A percentile compares a stretch with the other conserved stretches of the same genome.
Evolutionary conservation across 92 coral and sea anemone species (phyloP).

Genomic region (Epizoanthus ramosus): DNA sequence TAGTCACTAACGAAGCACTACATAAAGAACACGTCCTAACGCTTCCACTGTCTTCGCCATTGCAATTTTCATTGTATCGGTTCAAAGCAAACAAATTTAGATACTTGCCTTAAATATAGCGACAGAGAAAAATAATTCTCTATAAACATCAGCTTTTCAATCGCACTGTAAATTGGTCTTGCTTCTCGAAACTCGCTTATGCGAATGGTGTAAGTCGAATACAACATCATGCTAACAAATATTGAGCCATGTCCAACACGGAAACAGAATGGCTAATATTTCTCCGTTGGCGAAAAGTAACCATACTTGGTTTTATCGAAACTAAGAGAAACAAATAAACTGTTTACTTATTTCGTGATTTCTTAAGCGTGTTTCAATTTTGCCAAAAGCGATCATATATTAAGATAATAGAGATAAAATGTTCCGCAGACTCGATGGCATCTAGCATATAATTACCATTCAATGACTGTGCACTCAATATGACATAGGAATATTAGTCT

Average conservation of each 20-base stretch:
- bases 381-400: constrained; percentile 26
- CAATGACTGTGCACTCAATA: constrained; percentile 11
- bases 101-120: constrained; percentile 19
- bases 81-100: not conserved
- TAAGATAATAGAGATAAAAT: constrained; percentile 25
- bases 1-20: not conserved
- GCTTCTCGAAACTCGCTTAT: not conserved
- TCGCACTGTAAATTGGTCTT: not conserved
- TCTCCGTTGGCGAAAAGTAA: too few relatives aligned
- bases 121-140: constrained; percentile 23
- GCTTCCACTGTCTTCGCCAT: not conserved
- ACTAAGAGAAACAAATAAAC: not conserved
- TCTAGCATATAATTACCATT: constrained; percentile 13
- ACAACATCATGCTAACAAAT: not conserved
- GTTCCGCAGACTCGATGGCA: constrained; percentile 29
- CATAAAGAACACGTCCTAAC: not conserved
- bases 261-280: not conserved
- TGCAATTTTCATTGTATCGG: not conserved
- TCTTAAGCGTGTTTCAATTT: constrained; percentile 31
- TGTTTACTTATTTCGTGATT: constrained; percentile 35
- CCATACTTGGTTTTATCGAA: not conserved
- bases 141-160: not conserved
- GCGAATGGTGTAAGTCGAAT: not conserved
- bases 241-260: not conserved
- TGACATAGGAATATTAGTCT: constrained; percentile 6